phyloP scores from a whole-genome alignment of 2,888 invertebrate genomes.

The Oscheius onirici region DNA sequence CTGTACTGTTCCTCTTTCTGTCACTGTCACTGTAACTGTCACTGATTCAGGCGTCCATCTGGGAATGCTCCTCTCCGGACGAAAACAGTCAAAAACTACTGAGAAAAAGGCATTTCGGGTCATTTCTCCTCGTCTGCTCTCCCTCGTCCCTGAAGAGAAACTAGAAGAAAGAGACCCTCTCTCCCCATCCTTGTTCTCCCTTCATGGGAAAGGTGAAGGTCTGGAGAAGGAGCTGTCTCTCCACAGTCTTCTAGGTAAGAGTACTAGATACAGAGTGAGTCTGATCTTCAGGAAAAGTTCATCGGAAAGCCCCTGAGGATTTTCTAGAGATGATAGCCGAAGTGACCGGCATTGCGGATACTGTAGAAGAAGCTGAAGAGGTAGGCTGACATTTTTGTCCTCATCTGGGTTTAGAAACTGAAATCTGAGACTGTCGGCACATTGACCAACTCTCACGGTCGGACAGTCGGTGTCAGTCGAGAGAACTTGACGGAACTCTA shows the following conservation, averaged over 20 bases:
- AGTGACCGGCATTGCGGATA: conserved; percentile 53
- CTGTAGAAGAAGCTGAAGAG: conserved; percentile 41
- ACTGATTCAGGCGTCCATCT: conserved; percentile 45
- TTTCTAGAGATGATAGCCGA: conserved; percentile 64
- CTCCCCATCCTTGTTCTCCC: conserved; percentile 61
- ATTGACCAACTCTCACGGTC: conserved; percentile 35
- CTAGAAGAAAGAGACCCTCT: conserved; percentile 52
- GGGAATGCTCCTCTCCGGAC: conserved; percentile 44
- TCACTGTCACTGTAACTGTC: conserved; percentile 2
- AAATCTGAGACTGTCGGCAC: conserved; percentile 34
- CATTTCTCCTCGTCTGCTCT: conserved; percentile 58
- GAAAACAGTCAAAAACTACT: conserved; percentile 47
- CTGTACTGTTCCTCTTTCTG: neutral
- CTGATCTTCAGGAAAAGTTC: conserved; percentile 24
- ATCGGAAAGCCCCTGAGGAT: conserved; percentile 48
- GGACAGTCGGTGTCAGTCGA: conserved; percentile 37
- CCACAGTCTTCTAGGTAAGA: neutral
- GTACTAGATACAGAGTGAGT: conserved; percentile 13
- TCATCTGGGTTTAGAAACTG: conserved; percentile 2
- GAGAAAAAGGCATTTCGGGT: conserved; percentile 39
- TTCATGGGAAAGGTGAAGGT: conserved; percentile 56
- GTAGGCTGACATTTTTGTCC: neutral
- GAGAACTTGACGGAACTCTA: conserved; percentile 58
- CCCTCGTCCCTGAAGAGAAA: conserved; percentile 59
- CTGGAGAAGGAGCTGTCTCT: conserved; percentile 45